Evolutionary conservation across 2,888 invertebrate species (phyloP).

Genomic region (Tricholauxania praeusta): DNA sequence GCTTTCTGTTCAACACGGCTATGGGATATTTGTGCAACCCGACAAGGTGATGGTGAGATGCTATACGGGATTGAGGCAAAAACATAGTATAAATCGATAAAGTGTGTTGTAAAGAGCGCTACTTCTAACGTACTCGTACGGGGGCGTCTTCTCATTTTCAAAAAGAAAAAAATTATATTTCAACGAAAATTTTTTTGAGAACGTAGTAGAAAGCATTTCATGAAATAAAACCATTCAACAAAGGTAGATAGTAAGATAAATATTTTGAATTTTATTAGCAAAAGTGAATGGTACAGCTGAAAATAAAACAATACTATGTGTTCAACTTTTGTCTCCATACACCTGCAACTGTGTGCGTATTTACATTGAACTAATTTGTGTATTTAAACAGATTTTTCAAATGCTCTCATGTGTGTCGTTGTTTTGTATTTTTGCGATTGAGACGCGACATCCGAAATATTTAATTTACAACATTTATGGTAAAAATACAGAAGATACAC

Average conservation of each 20-base stretch:
- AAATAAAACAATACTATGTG: neutral
- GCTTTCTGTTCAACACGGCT: slow-evolving; percentile 2
- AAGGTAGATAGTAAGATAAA: neutral
- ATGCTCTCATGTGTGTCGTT: neutral
- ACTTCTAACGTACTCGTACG: neutral
- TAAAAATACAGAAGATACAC: too few species aligned
- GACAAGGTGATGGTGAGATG: slow-evolving; percentile 1
- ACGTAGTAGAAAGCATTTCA: neutral
- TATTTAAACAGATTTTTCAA: neutral
- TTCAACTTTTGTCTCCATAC: neutral
- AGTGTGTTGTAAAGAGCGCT: neutral
- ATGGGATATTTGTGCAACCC: slow-evolving; percentile 5
- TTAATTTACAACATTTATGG: too few species aligned
- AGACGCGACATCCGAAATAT: too few species aligned
- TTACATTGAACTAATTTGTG: slow-evolving; percentile 37
- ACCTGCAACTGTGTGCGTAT: slow-evolving; percentile 11
- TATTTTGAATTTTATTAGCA: neutral
- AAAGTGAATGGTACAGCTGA: neutral
- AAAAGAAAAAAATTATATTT: neutral
- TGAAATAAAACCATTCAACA: neutral
- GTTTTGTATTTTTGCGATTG: too few species aligned
- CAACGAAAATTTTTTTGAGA: too few species aligned
- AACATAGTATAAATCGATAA: neutral
- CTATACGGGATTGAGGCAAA: neutral
- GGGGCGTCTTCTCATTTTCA: slow-evolving; percentile 5